Evolutionary conservation across 2,113 vertebrate species (phyloP).

Genomic region (Talpa occidentalis): DNA sequence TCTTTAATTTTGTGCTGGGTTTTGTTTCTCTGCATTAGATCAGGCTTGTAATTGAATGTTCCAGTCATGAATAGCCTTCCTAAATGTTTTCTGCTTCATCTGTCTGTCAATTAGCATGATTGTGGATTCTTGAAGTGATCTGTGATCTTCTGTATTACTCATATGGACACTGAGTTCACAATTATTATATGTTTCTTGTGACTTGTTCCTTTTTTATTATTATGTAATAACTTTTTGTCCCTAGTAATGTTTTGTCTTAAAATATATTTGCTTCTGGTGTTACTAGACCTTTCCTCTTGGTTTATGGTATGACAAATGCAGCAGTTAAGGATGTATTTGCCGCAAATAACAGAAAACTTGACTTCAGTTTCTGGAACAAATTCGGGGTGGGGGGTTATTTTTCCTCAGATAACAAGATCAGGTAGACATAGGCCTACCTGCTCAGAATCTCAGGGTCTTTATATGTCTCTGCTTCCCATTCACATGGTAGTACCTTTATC

Average conservation of each 20-base stretch:
- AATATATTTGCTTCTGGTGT: not conserved
- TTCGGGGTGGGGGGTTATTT: not conserved
- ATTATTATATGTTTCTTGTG: constrained; percentile 12
- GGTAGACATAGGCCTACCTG: not conserved
- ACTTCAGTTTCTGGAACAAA: not conserved
- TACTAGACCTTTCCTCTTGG: constrained; percentile 30
- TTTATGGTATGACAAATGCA: not conserved
- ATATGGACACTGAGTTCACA: not conserved
- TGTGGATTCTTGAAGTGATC: not conserved
- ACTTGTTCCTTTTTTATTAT: constrained; percentile 7
- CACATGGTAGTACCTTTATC: too few species aligned
- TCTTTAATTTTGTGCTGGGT: not conserved
- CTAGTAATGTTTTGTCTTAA: constrained; percentile 4
- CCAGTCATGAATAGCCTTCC: not conserved
- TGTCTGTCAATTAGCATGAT: not conserved
- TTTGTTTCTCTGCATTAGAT: not conserved
- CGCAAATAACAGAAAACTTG: not conserved
- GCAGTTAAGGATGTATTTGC: not conserved
- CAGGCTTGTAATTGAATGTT: not conserved
- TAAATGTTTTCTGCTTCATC: not conserved
- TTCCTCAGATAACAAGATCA: not conserved
- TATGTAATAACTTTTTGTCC: not conserved
- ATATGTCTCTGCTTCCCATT: fast-evolving
- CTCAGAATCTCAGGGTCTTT: not conserved
- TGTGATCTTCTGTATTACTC: not conserved